Percentiles rank a stretch among this genome's conserved stretches.
phyloP scores from a whole-genome alignment of 2,113 vertebrate species.

The Colossoma macropomum region DNA sequence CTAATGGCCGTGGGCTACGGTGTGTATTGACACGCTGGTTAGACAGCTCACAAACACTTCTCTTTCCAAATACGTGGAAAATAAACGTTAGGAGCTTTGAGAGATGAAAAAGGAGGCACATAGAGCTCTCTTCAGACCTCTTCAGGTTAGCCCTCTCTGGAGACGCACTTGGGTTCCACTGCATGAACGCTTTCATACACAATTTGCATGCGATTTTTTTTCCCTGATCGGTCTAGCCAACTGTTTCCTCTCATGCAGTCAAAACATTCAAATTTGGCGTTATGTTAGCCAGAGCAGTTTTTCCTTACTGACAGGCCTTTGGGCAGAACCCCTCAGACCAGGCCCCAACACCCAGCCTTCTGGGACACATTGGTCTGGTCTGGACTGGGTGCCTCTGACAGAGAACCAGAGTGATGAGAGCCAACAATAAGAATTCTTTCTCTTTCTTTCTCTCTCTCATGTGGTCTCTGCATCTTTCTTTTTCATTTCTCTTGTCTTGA shows the following conservation, averaged over 20 bases:
- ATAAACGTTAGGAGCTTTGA: slow-evolving; percentile 37
- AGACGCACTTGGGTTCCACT: slow-evolving; percentile 35
- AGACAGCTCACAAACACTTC: slow-evolving; percentile 51
- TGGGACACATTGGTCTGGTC: slow-evolving; percentile 61
- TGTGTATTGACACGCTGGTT: slow-evolving; percentile 41
- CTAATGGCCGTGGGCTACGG: slow-evolving; percentile 20
- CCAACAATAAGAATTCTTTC: slow-evolving; percentile 63
- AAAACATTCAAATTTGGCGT: slow-evolving; percentile 79
- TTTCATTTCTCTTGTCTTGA: neutral
- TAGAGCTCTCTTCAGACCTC: slow-evolving; percentile 34
- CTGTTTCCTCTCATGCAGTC: slow-evolving; percentile 73
- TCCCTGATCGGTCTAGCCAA: slow-evolving; percentile 61
- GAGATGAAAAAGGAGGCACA: slow-evolving; percentile 47
- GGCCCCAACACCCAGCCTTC: slow-evolving; percentile 48
- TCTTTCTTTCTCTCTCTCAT: slow-evolving; percentile 52
- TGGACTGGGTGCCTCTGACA: slow-evolving; percentile 77
- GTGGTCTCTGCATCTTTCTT: neutral
- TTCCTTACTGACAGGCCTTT: slow-evolving; percentile 73
- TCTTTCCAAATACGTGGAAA: slow-evolving; percentile 52
- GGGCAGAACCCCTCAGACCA: slow-evolving; percentile 46
- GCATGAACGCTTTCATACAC: slow-evolving; percentile 68
- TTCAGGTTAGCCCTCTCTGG: slow-evolving; percentile 29
- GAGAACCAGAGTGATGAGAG: slow-evolving; percentile 63
- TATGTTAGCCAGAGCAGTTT: slow-evolving; percentile 75
- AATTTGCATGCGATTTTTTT: slow-evolving; percentile 64